A percentile compares a stretch with the other conserved stretches of the same genome.
Evolutionary conservation across 2,888 invertebrate genomes (phyloP).

Genomic region (Elgonia sp.): DNA sequence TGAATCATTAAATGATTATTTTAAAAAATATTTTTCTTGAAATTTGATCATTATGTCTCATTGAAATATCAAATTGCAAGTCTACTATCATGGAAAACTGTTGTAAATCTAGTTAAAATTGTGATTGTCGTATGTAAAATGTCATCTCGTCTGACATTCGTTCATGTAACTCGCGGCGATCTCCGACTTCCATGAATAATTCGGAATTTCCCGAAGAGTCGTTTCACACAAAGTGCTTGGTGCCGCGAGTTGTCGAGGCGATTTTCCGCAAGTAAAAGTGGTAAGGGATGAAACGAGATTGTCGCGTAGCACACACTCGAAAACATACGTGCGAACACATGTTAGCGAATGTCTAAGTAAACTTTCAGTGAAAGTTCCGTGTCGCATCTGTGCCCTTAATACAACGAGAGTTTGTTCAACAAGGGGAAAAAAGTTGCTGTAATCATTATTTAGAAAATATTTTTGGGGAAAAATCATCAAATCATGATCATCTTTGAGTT

Average conservation of each 20-base stretch:
- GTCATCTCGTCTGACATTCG: constrained; percentile 30
- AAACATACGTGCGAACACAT: constrained; percentile 47
- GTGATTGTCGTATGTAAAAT: background rate
- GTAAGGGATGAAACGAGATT: constrained; percentile 65
- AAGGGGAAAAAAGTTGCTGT: too few relatives aligned
- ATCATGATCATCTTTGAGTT: too few relatives aligned
- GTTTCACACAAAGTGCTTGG: constrained; percentile 65
- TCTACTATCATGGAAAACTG: too few relatives aligned
- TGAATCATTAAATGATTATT: too few relatives aligned
- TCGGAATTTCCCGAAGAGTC: constrained; percentile 58
- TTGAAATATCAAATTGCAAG: too few relatives aligned
- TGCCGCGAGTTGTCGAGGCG: constrained; percentile 57
- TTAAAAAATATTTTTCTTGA: too few relatives aligned
- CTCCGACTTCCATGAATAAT: constrained; percentile 65
- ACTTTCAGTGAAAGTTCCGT: constrained; percentile 42
- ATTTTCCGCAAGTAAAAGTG: constrained; percentile 68
- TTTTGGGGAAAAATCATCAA: too few relatives aligned
- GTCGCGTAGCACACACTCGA: constrained; percentile 41
- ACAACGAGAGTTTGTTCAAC: too few relatives aligned
- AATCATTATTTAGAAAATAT: too few relatives aligned
- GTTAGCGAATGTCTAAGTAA: constrained; percentile 53
- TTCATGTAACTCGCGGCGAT: constrained; percentile 43
- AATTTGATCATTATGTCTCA: too few relatives aligned
- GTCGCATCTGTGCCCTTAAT: too few relatives aligned
- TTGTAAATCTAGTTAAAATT: too few relatives aligned